Evolutionary conservation across 2,113 vertebrate species (phyloP), one percentile per base, ranked within the genome.

Genomic region (Mastomys natalensis): DNA sequence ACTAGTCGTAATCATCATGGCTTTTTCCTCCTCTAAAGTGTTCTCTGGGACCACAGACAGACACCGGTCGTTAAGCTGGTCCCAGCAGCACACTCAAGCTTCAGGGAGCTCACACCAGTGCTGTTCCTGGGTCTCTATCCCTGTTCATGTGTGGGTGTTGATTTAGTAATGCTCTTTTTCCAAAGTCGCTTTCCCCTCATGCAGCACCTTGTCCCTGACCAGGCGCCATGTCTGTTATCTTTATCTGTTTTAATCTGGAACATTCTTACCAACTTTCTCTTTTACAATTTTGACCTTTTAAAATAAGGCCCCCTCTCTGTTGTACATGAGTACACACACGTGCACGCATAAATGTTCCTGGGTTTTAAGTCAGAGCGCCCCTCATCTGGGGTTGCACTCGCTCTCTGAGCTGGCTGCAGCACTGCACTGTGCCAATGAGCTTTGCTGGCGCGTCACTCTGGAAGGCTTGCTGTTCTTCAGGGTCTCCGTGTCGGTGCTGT

Each of bases 261-360:
- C 3, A 26, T 73, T 90, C 87, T 91, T 62, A 93, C n/a, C 88
- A 26, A 24, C 37, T 40, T 80, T 84, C 62, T 95, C 80, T 93
- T 82, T 72, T 86, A 64, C 45, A 17, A 24, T 53, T 84, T 0
- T 90, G 55, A 60, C 29, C 21, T 60, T 90, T 92, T 88, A 16
- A 87, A 87, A 24, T 62, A 58, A 4, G 34, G 3, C 34, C 37
- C 68, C 0, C 17, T 8, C 31, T 31, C 9, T 87, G 7, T 60
- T 26, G 21, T 1, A 3, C 21, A 22, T 37, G 21, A 19, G n/a
- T 31, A n/a, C n/a, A 17, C 24, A 55, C 78, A 51, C 4, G 37
- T 31, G 10, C 37, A 22, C 29, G 24, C 24, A 31, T 22, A 24
- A 62, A 9, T 66, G 60, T 58, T 40, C 16, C 34, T 31, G n/a